A percentile compares a stretch with the other conserved stretches of the same genome.
Conservation (phyloP, 2,797 vertebrate genomes). For the Enteromius argenteus region DNA sequence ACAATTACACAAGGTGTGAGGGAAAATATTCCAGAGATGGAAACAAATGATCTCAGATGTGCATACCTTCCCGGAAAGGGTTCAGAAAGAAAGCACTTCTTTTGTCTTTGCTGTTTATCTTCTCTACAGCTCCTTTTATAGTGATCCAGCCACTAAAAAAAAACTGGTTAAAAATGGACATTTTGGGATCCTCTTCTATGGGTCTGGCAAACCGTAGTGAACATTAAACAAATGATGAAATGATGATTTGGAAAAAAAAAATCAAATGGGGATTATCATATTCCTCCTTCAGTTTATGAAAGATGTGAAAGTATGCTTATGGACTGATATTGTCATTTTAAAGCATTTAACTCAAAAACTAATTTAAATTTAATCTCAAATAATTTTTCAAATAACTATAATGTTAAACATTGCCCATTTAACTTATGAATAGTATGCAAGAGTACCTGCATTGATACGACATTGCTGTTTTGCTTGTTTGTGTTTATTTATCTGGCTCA, state of each 20-base stretch:
- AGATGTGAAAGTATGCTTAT: not conserved
- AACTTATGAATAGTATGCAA: not conserved
- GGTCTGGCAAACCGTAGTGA: not conserved
- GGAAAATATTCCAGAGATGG: constrained; percentile 26
- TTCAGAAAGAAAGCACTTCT: constrained; percentile 18
- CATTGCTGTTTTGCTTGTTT: not conserved
- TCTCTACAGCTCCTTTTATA: constrained; percentile 21
- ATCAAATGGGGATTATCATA: not conserved
- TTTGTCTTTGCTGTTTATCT: constrained; percentile 22
- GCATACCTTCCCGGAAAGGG: constrained; percentile 25
- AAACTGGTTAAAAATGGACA: not conserved
- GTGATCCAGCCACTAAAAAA: constrained; percentile 8
- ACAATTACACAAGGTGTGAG: constrained; percentile 18
- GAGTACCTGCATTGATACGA: not conserved
- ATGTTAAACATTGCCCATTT: not conserved
- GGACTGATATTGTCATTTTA: not conserved
- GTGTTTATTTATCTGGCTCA: not conserved
- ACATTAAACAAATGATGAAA: constrained; percentile 15
- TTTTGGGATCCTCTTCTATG: not conserved
- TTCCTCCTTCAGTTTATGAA: not conserved
- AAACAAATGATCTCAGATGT: constrained; percentile 26
- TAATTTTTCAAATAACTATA: not conserved
- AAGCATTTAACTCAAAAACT: not conserved
- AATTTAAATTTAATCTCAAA: not conserved
- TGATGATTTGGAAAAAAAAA: constrained; percentile 5